Evolutionary conservation across 1,140 invertebrate genomes (phyloP).

Genomic region (Drosophila guanche): DNA sequence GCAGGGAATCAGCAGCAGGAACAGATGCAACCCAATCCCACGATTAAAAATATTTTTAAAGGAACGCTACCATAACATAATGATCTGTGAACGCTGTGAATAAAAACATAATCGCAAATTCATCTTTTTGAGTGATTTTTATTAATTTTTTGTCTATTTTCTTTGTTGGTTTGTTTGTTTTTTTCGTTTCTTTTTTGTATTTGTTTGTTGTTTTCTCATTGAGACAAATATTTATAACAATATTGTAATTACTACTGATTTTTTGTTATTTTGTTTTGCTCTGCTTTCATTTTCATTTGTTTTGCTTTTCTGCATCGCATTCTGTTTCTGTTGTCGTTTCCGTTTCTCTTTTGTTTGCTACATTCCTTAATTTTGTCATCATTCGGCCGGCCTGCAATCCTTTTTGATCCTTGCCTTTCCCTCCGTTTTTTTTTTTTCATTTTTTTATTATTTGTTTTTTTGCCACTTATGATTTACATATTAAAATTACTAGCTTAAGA

Average conservation of each 20-base stretch:
- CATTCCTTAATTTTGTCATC: conserved; percentile 9
- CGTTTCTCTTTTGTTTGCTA: conserved; percentile 6
- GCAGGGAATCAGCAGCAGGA: too few relatives aligned
- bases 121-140: conserved; percentile 48
- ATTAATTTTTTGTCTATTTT: conserved; percentile 57
- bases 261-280: conserved; percentile 19
- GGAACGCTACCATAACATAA: too few relatives aligned
- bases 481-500: conserved; percentile 81
- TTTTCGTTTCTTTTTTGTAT: conserved; percentile 29
- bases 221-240: conserved; percentile 81
- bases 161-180: conserved; percentile 60
- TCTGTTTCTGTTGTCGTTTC: neutral
- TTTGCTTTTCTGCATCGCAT: conserved; percentile 1
- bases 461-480: conserved; percentile 71
- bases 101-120: conserved; percentile 5
- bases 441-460: conserved; percentile 53
- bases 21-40: neutral
- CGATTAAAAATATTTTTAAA: too few relatives aligned
- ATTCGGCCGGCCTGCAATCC: conserved; percentile 21
- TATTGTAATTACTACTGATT: conserved; percentile 73
- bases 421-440: conserved; percentile 15
- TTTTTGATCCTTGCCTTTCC: conserved; percentile 47
- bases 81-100: too few relatives aligned
- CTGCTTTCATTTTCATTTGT: neutral
- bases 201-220: conserved; percentile 62